Conservation (phyloP, 2,113 vertebrate species). For the Podocnemis expansa region DNA sequence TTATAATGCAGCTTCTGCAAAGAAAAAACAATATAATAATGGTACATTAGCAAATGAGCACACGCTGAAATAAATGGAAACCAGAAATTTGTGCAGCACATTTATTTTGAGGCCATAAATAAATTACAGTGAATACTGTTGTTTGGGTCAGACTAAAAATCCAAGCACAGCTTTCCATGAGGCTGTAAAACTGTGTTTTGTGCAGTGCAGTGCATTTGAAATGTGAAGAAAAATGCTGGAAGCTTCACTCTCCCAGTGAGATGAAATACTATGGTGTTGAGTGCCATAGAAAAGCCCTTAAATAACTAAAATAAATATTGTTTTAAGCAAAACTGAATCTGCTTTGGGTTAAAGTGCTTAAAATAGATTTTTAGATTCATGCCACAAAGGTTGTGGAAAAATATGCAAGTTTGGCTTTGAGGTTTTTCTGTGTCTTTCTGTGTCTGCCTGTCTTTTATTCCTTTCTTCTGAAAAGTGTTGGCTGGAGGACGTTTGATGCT, state of each 20-base stretch:
- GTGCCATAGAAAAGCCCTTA: background rate
- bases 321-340: background rate
- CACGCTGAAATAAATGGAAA: conserved; percentile 19
- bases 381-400: background rate
- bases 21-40: background rate
- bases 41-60: conserved; percentile 25
- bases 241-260: conserved; percentile 4
- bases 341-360: background rate
- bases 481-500: background rate
- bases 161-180: background rate
- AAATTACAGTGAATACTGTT: background rate
- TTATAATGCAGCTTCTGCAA: conserved; percentile 31
- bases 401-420: background rate
- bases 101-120: conserved; percentile 28
- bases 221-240: conserved; percentile 37
- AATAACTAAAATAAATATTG: conserved; percentile 7
- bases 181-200: background rate
- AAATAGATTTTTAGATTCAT: background rate
- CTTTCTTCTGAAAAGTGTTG: accelerated
- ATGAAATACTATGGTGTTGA: background rate
- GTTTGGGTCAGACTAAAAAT: conserved; percentile 13
- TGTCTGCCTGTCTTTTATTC: background rate
- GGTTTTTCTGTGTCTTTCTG: background rate
- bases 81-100: background rate
- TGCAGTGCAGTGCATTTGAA: background rate